Evolutionary conservation across 2,113 vertebrate genomes (phyloP), one percentile per base, ranked within the genome.

Genomic region (Maylandia zebra): DNA sequence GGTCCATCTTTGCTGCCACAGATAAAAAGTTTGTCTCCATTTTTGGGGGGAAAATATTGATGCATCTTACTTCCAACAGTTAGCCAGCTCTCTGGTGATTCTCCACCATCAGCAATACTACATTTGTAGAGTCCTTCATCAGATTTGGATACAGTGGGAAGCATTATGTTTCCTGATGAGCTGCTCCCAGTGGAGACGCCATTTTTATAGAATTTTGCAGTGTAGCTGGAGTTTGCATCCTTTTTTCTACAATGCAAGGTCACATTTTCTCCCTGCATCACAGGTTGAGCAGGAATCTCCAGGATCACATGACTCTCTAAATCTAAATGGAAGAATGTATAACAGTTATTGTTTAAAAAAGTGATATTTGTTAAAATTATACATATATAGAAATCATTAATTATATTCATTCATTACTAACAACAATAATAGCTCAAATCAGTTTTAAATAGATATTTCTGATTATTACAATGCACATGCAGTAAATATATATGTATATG

Each of bases 1-100:
- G 16, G 2, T 61, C 16, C 0, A 0, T 61, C 30, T 61, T 7
- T 61, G 0, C 57, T 61, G 2, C 57, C 57, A 61, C 3, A 0
- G 2, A 0, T 4, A 22, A 0, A 41, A 22, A 5, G 64, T 5
- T 22, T 41, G 17, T 0, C 8, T 17, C 69, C 8, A 45, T 5
- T 52, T 52, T 52, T 5, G 0, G 17, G 0, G 50, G 2, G 0
- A 1, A 74, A 27, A 27, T 17, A 16, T 43, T 74, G 3, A 10
- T 74, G 14, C 4, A 2, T 74, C 22, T 43, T 74, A 74, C 66
- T 0, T 74, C 0, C 1, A 45, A 74, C 66, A 71, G 0, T n/a
- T 0, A 16, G n/a, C 66, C 66, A 71, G 12, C 12, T 71, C 5
- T 41, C 38, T 24, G 38, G 36, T 3, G 66, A 43, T 43, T 16